Base-by-base conservation (phyloP, 2,797 vertebrate genomes). In the Botia kubotai region DNA sequence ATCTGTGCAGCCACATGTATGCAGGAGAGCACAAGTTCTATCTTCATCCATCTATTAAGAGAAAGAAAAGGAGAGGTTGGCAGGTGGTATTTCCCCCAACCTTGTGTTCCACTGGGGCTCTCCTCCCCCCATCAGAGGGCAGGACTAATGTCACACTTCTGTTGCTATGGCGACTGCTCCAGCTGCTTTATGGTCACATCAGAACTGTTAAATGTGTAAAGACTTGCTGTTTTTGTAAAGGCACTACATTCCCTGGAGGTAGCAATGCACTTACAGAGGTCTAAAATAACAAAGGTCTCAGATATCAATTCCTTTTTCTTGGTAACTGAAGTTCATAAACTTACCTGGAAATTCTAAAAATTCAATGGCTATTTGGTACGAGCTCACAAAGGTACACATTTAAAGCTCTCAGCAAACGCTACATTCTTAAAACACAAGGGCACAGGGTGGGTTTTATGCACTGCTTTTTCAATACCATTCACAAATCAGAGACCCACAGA, bases 161-260 rank as follows among this genome's bases (percentile, higher is more conserved):
- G n/a, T 87, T 81, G 68, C 72, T 81, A 83, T 87, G 68, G 79
- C 72, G 85, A 84, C 83, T 79, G 55, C 58, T 60, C 69, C 53
- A 79, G 62, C 71, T 69, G 43, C 71, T 77, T 62, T 79, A 48
- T 77, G 66, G n/a, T 78, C 72, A 77, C 48, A 70, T 81, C 68
- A 72, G 60, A 68, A 74, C 43, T 58, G 55, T 50, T 74, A 60
- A 69, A 67, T 65, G 48, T 78, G 58, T 33, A 21, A 58, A 65
- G 50, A 72, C 58, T 57, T 43, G 46, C 57, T 63, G 77, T 52
- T 79, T 72, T 48, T 29, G 1, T 72, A 63, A 63, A 52, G 8
- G 19, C 46, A 26, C 39, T 48, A 5, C 57, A 21, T 0, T 10
- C 33, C 39, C 29, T 53, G 10, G 21, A 53, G 21, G 57, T 74